These are phyloP conservation scores for Brachionus sp. DNA, from an alignment of 1,140 invertebrate genomes.

Conservation along the genomic window DNA sequence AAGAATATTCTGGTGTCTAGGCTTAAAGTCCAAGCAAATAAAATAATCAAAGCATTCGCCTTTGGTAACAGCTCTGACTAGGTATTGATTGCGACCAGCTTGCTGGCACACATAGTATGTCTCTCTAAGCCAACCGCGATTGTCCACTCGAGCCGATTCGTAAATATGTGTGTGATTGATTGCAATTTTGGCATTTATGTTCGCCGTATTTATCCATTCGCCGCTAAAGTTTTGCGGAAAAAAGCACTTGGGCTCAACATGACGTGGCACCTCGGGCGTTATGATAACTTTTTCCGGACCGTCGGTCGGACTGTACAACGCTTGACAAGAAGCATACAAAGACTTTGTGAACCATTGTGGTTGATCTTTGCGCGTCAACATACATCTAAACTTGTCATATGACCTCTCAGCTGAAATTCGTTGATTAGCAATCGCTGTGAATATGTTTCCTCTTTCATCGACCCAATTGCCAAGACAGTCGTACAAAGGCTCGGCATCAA, in stretches of 20 bases:
- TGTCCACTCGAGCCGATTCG: constrained; percentile 25
- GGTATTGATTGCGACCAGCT: constrained; percentile 41
- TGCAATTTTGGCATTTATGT: constrained; percentile 37
- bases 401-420: constrained; percentile 1
- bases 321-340: constrained; percentile 21
- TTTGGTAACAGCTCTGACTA: constrained; percentile 35
- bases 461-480: constrained; percentile 43
- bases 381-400: constrained; percentile 44
- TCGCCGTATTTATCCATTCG: constrained; percentile 45
- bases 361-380: constrained; percentile 44
- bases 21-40: constrained; percentile 44
- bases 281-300: constrained; percentile 37
- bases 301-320: constrained; percentile 29
- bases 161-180: constrained; percentile 43
- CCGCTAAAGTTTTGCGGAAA: constrained; percentile 45
- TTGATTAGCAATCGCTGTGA: constrained; percentile 44
- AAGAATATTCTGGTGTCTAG: constrained; percentile 34
- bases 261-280: constrained; percentile 27
- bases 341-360: constrained; percentile 43
- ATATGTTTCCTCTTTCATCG: constrained; percentile 26
- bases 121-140: constrained; percentile 42
- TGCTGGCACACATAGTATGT: constrained; percentile 46
- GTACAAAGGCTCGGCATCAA: constrained; percentile 14
- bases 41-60: constrained; percentile 46
- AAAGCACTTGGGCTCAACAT: constrained; percentile 20